Percentiles rank a stretch among this genome's conserved stretches.
Conservation (phyloP, 1,140 invertebrate genomes). For the Anoplolepis gracilipes region DNA sequence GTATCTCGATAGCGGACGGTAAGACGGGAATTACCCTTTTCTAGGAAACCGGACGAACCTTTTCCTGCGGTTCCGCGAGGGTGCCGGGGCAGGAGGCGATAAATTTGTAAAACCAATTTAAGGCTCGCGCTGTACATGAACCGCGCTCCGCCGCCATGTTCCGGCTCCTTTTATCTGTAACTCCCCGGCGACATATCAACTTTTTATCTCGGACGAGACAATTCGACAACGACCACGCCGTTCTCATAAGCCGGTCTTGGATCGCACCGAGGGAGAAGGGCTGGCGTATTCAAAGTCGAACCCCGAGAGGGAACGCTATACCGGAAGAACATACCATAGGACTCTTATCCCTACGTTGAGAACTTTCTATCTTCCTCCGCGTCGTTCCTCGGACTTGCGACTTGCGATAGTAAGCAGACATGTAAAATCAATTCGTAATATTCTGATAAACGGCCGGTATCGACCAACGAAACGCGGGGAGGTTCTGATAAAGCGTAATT, state of each 20-base stretch:
- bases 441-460: conserved; percentile 50
- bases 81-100: conserved; percentile 52
- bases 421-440: conserved; percentile 48
- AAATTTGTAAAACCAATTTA: conserved; percentile 78
- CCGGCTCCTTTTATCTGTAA: conserved; percentile 63
- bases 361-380: conserved; percentile 40
- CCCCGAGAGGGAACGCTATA: conserved; percentile 3
- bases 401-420: conserved; percentile 50
- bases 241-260: conserved; percentile 57
- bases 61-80: conserved; percentile 45
- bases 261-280: conserved; percentile 25
- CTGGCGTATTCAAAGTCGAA: not conserved
- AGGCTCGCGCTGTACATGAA: conserved; percentile 64
- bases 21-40: conserved; percentile 59
- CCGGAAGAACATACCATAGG: conserved; percentile 39
- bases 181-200: conserved; percentile 68
- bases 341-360: not conserved
- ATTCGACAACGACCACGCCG: conserved; percentile 74
- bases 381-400: conserved; percentile 44
- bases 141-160: conserved; percentile 29
- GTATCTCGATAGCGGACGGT: conserved; percentile 61
- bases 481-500: not conserved
- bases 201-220: conserved; percentile 75
- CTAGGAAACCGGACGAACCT: conserved; percentile 61
- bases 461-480: not conserved